Evolutionary conservation across 2,888 invertebrate species (phyloP).

Genomic region (Tinea pellionella): DNA sequence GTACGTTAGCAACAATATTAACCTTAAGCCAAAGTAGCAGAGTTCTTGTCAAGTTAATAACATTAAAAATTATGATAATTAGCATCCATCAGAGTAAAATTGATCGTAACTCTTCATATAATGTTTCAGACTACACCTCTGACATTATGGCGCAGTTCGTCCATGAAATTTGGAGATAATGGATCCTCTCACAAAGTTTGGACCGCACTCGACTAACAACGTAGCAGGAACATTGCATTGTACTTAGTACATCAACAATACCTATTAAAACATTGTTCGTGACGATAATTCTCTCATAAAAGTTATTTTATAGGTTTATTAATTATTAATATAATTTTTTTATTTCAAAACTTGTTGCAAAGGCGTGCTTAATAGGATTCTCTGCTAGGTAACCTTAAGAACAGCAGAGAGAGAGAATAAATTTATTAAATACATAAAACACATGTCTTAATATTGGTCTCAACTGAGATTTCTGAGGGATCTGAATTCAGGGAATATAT

Average conservation of each 20-base stretch:
- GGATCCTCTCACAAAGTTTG: constrained; percentile 12
- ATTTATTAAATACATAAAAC: too few relatives aligned
- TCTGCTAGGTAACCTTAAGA: too few relatives aligned
- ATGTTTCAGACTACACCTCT: not conserved
- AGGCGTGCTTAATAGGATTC: too few relatives aligned
- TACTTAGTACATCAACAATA: not conserved
- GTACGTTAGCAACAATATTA: too few relatives aligned
- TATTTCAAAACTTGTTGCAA: too few relatives aligned
- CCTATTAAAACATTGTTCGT: not conserved
- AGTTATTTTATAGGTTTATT: too few relatives aligned
- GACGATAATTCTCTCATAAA: too few relatives aligned
- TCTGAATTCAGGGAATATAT: too few relatives aligned
- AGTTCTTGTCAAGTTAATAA: not conserved
- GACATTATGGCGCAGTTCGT: not conserved
- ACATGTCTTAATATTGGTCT: too few relatives aligned
- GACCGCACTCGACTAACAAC: not conserved
- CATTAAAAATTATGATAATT: not conserved
- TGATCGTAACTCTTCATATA: constrained; percentile 5
- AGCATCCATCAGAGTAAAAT: not conserved
- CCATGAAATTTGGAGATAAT: constrained; percentile 14
- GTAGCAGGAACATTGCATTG: not conserved
- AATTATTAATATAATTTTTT: too few relatives aligned
- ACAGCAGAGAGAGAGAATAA: too few relatives aligned
- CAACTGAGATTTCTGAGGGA: too few relatives aligned
- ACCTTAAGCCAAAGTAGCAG: not conserved